Conservation (phyloP, 2,797 vertebrate genomes). For the Tarsius wallacei region DNA sequence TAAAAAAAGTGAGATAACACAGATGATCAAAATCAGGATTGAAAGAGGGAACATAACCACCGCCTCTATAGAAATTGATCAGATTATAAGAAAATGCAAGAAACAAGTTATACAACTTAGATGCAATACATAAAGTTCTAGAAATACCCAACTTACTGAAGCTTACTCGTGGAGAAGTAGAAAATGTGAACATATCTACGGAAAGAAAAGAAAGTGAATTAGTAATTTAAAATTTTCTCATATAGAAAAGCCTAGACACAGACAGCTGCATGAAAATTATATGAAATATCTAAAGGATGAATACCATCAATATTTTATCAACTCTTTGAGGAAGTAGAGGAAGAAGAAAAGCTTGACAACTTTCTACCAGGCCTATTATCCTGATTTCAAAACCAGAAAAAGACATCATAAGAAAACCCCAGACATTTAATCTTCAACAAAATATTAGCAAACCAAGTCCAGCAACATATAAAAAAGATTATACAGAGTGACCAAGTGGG, state of each 20-base stretch:
- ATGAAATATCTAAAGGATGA: background rate
- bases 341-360: background rate
- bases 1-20: background rate
- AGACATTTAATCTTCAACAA: background rate
- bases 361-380: background rate
- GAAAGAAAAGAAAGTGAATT: constrained; percentile 18
- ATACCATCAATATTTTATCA: constrained; percentile 1
- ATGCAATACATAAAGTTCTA: background rate
- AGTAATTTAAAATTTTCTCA: constrained; percentile 12
- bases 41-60: background rate
- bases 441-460: constrained; percentile 45
- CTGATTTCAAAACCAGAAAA: constrained; percentile 2
- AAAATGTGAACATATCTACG: constrained; percentile 45
- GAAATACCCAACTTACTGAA: constrained; percentile 53
- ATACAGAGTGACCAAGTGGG: background rate
- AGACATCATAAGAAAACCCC: background rate
- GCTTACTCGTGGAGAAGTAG: background rate
- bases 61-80: background rate
- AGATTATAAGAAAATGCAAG: background rate
- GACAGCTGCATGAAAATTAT: background rate
- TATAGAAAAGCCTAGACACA: background rate
- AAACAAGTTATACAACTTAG: background rate
- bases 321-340: constrained; percentile 1
- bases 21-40: background rate
- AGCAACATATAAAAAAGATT: background rate